phyloP scores from a whole-genome alignment of 2,888 invertebrate genomes.

The Thalpophila matura region DNA sequence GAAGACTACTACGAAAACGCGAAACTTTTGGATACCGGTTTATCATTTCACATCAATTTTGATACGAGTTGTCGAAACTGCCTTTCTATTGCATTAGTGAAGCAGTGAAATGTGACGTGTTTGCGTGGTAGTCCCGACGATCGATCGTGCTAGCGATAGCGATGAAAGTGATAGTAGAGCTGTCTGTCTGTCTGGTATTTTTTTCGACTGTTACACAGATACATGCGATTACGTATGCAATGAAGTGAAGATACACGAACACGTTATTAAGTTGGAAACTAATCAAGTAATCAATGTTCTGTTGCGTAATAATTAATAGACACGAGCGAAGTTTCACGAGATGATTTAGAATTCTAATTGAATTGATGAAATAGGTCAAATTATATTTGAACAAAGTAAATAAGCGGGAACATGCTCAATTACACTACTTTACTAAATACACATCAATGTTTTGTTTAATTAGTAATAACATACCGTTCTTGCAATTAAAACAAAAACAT shows the following conservation, averaged over 20 bases:
- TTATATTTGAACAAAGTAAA: conserved; percentile 36
- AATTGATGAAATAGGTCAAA: conserved; percentile 30
- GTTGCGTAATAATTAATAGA: conserved; percentile 8
- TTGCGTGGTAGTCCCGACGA: conserved; percentile 10
- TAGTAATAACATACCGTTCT: conserved; percentile 9
- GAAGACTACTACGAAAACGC: conserved; percentile 54
- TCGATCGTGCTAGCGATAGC: conserved; percentile 70
- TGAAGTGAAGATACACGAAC: conserved; percentile 9
- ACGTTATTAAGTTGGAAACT: conserved; percentile 21
- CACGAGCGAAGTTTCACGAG: conserved; percentile 9
- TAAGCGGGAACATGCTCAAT: conserved; percentile 29
- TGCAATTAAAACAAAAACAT: conserved; percentile 18
- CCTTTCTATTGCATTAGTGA: conserved; percentile 57
- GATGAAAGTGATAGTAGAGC: conserved; percentile 79
- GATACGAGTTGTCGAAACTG: conserved; percentile 26
- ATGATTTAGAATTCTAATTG: conserved; percentile 16
- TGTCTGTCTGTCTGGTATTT: conserved; percentile 33
- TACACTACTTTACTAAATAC: conserved; percentile 14
- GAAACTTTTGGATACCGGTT: conserved; percentile 59
- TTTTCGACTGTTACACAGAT: conserved; percentile 35
- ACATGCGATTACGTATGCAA: conserved; percentile 22
- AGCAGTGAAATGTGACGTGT: conserved; percentile 33
- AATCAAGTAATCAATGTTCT: conserved; percentile 26
- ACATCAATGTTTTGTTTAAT: conserved; percentile 16
- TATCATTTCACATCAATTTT: conserved; percentile 52